A percentile compares a stretch with the other conserved stretches of the same genome.
Evolutionary conservation across 2,797 vertebrate species (phyloP).

Genomic region (Brachyalestes nurse): DNA sequence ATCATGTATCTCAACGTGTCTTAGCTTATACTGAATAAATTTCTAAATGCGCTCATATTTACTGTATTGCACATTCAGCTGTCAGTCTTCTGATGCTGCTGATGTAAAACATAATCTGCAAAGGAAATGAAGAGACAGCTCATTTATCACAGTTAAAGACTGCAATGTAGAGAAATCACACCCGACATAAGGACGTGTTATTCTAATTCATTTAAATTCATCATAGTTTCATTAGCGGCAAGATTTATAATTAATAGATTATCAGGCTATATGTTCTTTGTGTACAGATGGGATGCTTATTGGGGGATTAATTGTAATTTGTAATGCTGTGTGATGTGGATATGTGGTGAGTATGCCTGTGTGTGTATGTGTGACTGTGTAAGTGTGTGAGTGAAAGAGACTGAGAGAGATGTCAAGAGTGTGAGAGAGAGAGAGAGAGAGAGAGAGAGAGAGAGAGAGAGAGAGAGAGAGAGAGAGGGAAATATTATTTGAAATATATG

Average conservation of each 20-base stretch:
- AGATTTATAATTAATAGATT: conserved; percentile 67
- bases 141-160: conserved; percentile 61
- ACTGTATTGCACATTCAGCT: neutral
- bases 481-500: too few species aligned
- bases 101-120: conserved; percentile 65
- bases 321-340: conserved; percentile 41
- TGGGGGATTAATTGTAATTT: conserved; percentile 51
- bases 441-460: too few species aligned
- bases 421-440: too few species aligned
- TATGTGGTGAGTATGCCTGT: neutral
- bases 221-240: conserved; percentile 67
- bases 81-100: conserved; percentile 50
- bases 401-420: too few species aligned
- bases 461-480: too few species aligned
- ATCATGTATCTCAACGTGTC: neutral
- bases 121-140: conserved; percentile 61
- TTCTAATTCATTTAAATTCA: conserved; percentile 69
- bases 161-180: conserved; percentile 63
- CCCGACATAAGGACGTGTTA: conserved; percentile 67
- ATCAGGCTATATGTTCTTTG: conserved; percentile 59
- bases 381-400: neutral
- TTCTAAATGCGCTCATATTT: neutral
- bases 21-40: too few species aligned
- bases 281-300: conserved; percentile 24
- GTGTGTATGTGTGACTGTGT: neutral